These are phyloP conservation scores for Sinocyclocheilus maitianheensis DNA, from an alignment of 2,113 vertebrate species.

Conservation along the genomic window DNA sequence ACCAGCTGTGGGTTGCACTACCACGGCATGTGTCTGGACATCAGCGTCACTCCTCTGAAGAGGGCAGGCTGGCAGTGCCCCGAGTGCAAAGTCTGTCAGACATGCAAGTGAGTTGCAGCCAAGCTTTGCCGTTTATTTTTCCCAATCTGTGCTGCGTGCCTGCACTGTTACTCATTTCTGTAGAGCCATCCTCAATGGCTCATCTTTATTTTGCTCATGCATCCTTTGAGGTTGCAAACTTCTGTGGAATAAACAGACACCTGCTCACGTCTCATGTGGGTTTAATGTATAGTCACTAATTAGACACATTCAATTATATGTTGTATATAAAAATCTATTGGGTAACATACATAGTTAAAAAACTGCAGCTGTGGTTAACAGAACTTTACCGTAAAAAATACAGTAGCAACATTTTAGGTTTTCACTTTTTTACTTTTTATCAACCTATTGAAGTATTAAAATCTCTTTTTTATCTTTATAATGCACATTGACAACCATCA, in stretches of 20 bases:
- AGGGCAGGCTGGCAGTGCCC: conserved; percentile 99
- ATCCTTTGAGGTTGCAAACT: not conserved
- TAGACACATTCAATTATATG: not conserved
- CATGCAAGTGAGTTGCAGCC: conserved; percentile 91
- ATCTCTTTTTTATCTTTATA: not conserved
- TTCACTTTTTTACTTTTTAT: no score
- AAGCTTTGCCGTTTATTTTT: conserved; percentile 3
- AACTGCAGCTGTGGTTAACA: not conserved
- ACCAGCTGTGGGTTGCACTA: conserved; percentile 99
- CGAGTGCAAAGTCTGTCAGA: conserved; percentile 99
- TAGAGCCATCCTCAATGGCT: not conserved
- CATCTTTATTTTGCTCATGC: not conserved
- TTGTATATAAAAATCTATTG: not conserved
- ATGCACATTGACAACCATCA: not conserved
- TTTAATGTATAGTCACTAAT: not conserved
- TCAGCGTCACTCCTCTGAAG: conserved; percentile 92
- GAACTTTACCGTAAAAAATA: not conserved
- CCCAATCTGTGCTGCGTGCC: not conserved
- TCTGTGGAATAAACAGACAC: conserved; percentile 1
- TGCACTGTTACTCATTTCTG: not conserved
- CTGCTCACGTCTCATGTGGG: not conserved
- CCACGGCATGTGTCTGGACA: conserved; percentile 97
- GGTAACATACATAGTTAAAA: not conserved
- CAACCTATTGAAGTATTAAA: not conserved
- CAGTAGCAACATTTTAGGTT: not conserved